Evolutionary conservation across 2,888 invertebrate genomes (phyloP).

Genomic region (Pollenia labialis): DNA sequence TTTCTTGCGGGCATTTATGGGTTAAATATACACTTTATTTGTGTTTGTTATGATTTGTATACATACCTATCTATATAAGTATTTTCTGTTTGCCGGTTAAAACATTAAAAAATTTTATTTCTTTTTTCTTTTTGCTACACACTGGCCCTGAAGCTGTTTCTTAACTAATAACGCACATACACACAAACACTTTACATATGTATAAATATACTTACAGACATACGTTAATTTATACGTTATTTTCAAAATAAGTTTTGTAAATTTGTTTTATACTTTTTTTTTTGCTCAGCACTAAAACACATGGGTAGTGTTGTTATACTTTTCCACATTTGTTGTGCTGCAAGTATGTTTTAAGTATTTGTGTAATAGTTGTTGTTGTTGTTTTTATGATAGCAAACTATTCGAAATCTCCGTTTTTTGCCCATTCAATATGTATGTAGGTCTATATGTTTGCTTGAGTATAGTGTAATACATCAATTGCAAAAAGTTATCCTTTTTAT

Average conservation of each 20-base stretch:
- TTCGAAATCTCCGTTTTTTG: conserved; percentile 36
- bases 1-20: background rate
- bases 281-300: conserved; percentile 52
- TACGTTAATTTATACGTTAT: background rate
- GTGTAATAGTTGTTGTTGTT: conserved; percentile 34
- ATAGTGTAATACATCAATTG: conserved; percentile 82
- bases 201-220: background rate
- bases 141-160: conserved; percentile 51
- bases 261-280: conserved; percentile 18
- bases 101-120: conserved; percentile 75
- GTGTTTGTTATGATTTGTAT: conserved; percentile 80
- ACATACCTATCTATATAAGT: conserved; percentile 18
- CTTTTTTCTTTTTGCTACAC: conserved; percentile 17
- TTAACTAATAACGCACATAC: conserved; percentile 50
- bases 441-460: conserved; percentile 38
- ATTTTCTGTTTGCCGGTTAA: conserved; percentile 78
- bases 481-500: conserved; percentile 82
- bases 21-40: conserved; percentile 44
- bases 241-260: conserved; percentile 36
- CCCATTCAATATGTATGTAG: conserved; percentile 46
- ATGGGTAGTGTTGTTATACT: conserved; percentile 40
- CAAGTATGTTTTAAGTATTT: conserved; percentile 28
- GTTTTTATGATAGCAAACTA: conserved; percentile 25
- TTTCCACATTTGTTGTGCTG: conserved; percentile 51
- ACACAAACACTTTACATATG: conserved; percentile 18